Conservation (phyloP, 2,113 vertebrate genomes). For the Pandion haliaetus region DNA sequence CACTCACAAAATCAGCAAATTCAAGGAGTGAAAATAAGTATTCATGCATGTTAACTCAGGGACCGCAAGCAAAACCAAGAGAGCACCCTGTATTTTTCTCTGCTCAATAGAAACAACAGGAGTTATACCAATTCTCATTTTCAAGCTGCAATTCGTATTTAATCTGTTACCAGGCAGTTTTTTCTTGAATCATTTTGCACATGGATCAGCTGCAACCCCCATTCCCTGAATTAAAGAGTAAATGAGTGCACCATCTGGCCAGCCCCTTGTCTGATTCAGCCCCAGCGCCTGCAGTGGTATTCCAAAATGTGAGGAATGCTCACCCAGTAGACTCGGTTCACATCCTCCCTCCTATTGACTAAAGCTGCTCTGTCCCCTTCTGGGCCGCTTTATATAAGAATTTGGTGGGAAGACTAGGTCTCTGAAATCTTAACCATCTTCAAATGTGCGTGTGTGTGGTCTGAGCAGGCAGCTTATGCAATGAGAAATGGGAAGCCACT, state of each 20-base stretch:
- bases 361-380: conserved; percentile 48
- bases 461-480: conserved; percentile 41
- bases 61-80: not conserved
- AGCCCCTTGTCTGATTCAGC: not conserved
- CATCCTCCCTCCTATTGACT: conserved; percentile 54
- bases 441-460: conserved; percentile 57
- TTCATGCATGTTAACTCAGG: not conserved
- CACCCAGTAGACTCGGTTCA: conserved; percentile 23
- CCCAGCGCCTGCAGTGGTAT: conserved; percentile 15
- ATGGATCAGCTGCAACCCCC: not conserved
- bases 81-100: not conserved
- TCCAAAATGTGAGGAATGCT: conserved; percentile 55
- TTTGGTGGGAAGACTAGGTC: conserved; percentile 34
- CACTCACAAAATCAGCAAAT: not conserved
- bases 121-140: not conserved
- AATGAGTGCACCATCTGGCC: conserved; percentile 32
- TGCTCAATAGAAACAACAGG: not conserved
- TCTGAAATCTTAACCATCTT: conserved; percentile 57
- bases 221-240: not conserved
- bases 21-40: not conserved
- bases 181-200: not conserved
- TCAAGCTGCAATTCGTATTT: not conserved
- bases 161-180: not conserved
- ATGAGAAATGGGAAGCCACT: conserved; percentile 63
- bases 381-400: conserved; percentile 18